These are phyloP conservation scores for Hydrozoanthus tunicans DNA, from an alignment of 64 coral and sea anemone species.

Conservation along the genomic window DNA sequence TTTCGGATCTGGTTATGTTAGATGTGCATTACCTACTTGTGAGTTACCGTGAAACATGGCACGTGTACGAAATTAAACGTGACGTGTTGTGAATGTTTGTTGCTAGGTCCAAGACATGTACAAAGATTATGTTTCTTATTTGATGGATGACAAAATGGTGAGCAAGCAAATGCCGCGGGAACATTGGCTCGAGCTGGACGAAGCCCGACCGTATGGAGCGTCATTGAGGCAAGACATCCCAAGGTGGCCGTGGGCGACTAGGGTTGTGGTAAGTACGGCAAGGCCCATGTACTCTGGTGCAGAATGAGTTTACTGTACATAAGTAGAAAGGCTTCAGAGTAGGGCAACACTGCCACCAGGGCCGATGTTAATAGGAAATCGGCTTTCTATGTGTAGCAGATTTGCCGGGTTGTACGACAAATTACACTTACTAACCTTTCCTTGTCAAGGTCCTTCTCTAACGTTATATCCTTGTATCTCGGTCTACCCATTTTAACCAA, in stretches of 20 bases:
- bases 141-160: conserved; percentile 68
- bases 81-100: background rate
- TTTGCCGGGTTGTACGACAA: too few relatives aligned
- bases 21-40: too few relatives aligned
- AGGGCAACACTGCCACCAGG: too few relatives aligned
- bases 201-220: conserved; percentile 67
- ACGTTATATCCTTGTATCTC: too few relatives aligned
- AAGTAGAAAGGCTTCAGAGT: too few relatives aligned
- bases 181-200: conserved; percentile 81
- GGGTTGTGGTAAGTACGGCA: conserved; percentile 66
- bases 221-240: conserved; percentile 79
- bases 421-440: too few relatives aligned
- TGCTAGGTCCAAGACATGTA: conserved; percentile 91
- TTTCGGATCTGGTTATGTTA: too few relatives aligned
- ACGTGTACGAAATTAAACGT: background rate
- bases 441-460: too few relatives aligned
- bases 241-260: conserved; percentile 88
- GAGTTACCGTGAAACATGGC: background rate
- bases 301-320: too few relatives aligned
- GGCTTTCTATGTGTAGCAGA: too few relatives aligned
- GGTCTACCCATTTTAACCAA: too few relatives aligned
- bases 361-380: too few relatives aligned
- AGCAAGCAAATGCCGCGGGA: conserved; percentile 83
- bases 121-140: conserved; percentile 71
- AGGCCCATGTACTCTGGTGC: background rate